These are phyloP conservation scores for Hemicrepidius hirtus DNA, from an alignment of 2,888 invertebrate genomes.

Conservation along the genomic window DNA sequence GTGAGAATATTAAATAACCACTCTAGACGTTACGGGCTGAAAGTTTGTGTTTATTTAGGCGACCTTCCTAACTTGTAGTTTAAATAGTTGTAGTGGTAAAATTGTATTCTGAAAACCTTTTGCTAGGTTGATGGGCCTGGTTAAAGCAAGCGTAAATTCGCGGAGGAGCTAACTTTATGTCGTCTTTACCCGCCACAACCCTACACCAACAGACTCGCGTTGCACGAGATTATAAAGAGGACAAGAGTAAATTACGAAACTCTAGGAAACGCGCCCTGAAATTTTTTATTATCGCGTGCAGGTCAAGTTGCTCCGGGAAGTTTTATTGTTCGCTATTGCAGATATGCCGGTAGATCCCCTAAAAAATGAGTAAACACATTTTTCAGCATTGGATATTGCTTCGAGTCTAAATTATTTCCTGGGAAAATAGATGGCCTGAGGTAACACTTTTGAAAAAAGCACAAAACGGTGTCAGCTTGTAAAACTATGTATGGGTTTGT, in stretches of 20 bases:
- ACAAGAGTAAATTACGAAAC: conserved; percentile 31
- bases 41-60: conserved; percentile 46
- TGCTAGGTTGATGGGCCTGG: conserved; percentile 30
- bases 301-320: conserved; percentile 14
- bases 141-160: conserved; percentile 42
- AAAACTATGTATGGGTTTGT: conserved; percentile 3
- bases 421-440: conserved; percentile 14
- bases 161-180: conserved; percentile 33
- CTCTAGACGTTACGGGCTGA: conserved; percentile 34
- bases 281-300: conserved; percentile 33
- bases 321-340: conserved; percentile 33
- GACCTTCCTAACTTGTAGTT: conserved; percentile 41
- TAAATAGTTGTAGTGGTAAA: conserved; percentile 43
- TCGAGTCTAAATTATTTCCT: conserved; percentile 17
- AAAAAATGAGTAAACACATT: conserved; percentile 30
- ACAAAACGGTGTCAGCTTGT: conserved; percentile 1
- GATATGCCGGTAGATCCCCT: conserved; percentile 17
- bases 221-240: conserved; percentile 32
- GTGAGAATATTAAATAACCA: conserved; percentile 47
- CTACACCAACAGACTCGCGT: conserved; percentile 19
- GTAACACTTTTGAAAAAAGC: conserved; percentile 16
- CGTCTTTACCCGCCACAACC: conserved; percentile 14
- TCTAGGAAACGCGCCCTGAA: conserved; percentile 24
- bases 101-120: conserved; percentile 48
- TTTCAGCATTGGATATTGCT: conserved; percentile 19